Conservation (phyloP, 2,888 invertebrate genomes). For the Caenorhabditis doughertyi region DNA sequence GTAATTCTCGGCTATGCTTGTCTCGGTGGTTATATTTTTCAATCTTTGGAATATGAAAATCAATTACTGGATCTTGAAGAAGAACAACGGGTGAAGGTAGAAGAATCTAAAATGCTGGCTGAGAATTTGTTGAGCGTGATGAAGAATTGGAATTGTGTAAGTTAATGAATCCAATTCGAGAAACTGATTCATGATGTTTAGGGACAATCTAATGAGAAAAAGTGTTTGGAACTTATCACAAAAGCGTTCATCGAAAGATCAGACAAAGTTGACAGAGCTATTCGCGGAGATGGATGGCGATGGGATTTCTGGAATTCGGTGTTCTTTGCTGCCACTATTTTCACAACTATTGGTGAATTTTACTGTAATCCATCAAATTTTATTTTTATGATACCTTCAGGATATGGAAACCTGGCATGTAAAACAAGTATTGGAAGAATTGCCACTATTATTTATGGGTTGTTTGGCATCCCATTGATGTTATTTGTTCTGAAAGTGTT, state of each 20-base stretch:
- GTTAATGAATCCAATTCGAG: background rate
- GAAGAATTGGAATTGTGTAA: conserved; percentile 51
- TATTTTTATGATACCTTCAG: conserved; percentile 61
- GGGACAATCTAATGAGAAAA: conserved; percentile 45
- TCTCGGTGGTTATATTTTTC: conserved; percentile 63
- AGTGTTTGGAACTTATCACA: conserved; percentile 52
- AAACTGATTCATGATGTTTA: conserved; percentile 3
- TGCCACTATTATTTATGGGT: conserved; percentile 93
- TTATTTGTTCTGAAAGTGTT: conserved; percentile 94
- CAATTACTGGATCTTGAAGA: conserved; percentile 37
- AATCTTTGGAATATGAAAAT: conserved; percentile 47
- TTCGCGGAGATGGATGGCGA: conserved; percentile 65
- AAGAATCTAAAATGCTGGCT: conserved; percentile 44
- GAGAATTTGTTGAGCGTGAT: conserved; percentile 42
- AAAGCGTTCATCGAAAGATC: conserved; percentile 51
- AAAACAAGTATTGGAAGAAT: conserved; percentile 90
- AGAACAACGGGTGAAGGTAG: conserved; percentile 25
- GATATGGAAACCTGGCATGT: conserved; percentile 94
- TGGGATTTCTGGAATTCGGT: conserved; percentile 82
- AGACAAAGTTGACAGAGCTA: conserved; percentile 38
- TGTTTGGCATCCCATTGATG: conserved; percentile 96
- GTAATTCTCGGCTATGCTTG: conserved; percentile 60
- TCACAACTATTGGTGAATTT: conserved; percentile 85
- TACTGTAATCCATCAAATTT: background rate
- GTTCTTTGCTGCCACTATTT: conserved; percentile 79